Percentiles rank a stretch among this genome's conserved stretches.
Evolutionary conservation across 2,113 vertebrate genomes (phyloP).

Genomic region (Spea bombifrons): DNA sequence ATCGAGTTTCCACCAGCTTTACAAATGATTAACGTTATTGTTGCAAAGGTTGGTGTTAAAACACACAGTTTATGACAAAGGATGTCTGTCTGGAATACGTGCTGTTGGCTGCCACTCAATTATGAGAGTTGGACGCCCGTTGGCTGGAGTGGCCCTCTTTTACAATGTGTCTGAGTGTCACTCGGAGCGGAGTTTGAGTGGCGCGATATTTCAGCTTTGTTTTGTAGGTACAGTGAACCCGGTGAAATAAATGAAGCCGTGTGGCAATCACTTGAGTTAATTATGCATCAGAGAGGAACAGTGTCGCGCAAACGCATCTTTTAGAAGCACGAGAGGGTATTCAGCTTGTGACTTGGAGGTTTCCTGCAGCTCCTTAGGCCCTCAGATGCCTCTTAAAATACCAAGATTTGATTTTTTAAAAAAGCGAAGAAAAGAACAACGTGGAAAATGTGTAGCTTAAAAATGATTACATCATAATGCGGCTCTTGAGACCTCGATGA

Average conservation of each 20-base stretch:
- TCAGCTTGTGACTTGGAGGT: conserved; percentile 10
- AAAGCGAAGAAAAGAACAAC: conserved; percentile 4
- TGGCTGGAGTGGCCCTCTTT: no score
- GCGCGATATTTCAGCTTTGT: no score
- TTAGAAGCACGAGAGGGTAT: conserved; percentile 17
- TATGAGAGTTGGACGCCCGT: no score
- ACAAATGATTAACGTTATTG: no score
- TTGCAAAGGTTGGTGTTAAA: no score
- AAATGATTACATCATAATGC: conserved; percentile 21
- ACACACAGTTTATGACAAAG: no score
- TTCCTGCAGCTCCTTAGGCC: conserved; percentile 3
- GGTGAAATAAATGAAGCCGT: conserved; percentile 1
- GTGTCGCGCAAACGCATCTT: conserved; percentile 3
- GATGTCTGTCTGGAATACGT: no score
- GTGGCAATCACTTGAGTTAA: conserved; percentile 24
- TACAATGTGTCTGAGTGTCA: no score
- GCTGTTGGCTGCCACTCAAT: no score
- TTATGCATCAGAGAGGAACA: conserved; percentile 11
- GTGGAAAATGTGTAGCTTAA: neutral
- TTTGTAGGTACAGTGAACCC: no score
- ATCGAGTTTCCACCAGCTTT: no score
- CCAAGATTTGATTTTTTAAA: conserved; percentile 13
- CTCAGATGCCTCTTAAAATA: conserved; percentile 20
- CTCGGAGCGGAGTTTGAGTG: no score
- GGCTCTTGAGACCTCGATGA: conserved; percentile 4